Conservation (phyloP, 2,113 vertebrate genomes). For the human region GRCh38 chr2:229075501-229076000, state of each 20-base stretch:
- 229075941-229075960: too few relatives aligned
- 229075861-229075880: not conserved
- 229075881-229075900: not conserved
- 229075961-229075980: not conserved
- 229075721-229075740: too few relatives aligned
- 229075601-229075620: not conserved
- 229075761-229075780: not conserved
- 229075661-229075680: not conserved
- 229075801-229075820: not conserved
- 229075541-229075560: not conserved
- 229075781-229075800: not conserved
- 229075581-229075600: not conserved
- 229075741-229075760: not conserved
- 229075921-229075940: not conserved
- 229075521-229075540: not conserved
- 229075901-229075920: not conserved
- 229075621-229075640: not conserved
- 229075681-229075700: accelerated
- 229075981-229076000: not conserved
- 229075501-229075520: not conserved
- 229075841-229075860: not conserved
- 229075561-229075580: not conserved
- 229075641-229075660: not conserved
- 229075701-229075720: not conserved
- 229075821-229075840: not conserved